Evolutionary conservation across 1,140 invertebrate species (phyloP), one percentile per base, ranked within the genome.

Genomic region (Dreissena rostriformis): DNA sequence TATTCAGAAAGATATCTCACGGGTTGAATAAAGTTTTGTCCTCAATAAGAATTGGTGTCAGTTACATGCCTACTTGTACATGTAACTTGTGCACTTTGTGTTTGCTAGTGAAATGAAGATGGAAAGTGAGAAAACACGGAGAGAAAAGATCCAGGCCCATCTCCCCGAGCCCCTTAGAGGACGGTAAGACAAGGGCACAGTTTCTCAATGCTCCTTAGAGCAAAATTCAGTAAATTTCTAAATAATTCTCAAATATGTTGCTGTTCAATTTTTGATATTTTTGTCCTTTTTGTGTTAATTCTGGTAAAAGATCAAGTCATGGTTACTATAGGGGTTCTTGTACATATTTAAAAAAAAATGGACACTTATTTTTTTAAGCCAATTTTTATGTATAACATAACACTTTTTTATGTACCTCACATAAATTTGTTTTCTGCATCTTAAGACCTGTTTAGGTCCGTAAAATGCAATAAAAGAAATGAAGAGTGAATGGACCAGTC

Each of bases 151-250:
- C 26, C 88, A 89, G 61, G 82, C 86, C 51, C 91, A 92, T 57
- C 90, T 92, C 51, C 91, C 92, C 26, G 90, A 90, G 24, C 86
- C 86, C 49, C 74, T 92, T 63, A 88, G 90, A 68, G 91, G 91
- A 84, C 83, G 86, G 91, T 91, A 86, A 88, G 87, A 82, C 12
- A 6, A 15, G 12, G 29, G 28, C 12, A 29, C 15, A 71, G 67
- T 26, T 39, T 28, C 67, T 5, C 73, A 2, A 17, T 19, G 22
- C 12, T 28, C 19, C 39, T 29, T 49, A 24, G 24, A 51, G 26
- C 10, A 6, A 26, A 17, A 22, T 68, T 22, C 6, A 39, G 67
- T 28, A 28, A 17, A 28, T 28, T 68, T 8, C 17, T 39, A 68
- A 5, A 22, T 4, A n/a, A 19, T 15, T 68, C 26, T 39, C 4